These are phyloP conservation scores for Eristalis intricaria DNA, from an alignment of 2,888 invertebrate genomes.

Conservation along the genomic window DNA sequence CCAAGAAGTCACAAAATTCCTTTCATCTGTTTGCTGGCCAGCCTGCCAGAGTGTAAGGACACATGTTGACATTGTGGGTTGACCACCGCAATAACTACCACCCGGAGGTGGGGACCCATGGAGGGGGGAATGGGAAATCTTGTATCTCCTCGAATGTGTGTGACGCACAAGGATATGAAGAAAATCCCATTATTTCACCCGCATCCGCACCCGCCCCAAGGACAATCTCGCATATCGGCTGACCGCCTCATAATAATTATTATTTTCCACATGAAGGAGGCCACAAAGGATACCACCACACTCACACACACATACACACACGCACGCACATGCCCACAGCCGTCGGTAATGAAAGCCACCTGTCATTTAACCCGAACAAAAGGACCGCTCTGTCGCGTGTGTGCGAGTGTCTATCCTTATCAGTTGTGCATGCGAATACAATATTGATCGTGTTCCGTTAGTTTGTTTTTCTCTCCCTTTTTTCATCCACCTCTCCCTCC, in stretches of 20 bases:
- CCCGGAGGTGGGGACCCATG: not conserved
- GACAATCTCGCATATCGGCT: conserved; percentile 53
- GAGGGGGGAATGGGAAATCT: conserved; percentile 18
- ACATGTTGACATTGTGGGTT: conserved; percentile 48
- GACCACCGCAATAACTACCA: conserved; percentile 30
- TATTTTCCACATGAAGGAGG: conserved; percentile 66
- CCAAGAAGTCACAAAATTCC: conserved; percentile 26
- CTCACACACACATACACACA: conserved; percentile 2
- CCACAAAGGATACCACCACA: conserved; percentile 41
- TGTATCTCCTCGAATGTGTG: not conserved
- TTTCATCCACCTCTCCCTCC: not conserved
- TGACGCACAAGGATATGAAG: not conserved
- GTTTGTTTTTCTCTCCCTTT: not conserved
- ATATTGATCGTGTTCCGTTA: conserved; percentile 55
- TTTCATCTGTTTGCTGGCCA: conserved; percentile 42
- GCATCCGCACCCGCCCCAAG: conserved; percentile 29
- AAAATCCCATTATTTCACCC: conserved; percentile 61
- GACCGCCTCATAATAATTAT: conserved; percentile 69
- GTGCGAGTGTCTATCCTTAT: conserved; percentile 32
- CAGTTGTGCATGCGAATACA: conserved; percentile 59
- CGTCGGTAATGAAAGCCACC: conserved; percentile 65
- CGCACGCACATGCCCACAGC: not conserved
- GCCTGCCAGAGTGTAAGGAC: conserved; percentile 6
- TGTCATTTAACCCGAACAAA: conserved; percentile 70
- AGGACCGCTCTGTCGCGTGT: conserved; percentile 47